Conservation (phyloP, 1,140 invertebrate genomes). For the Drosophila nigromelanica region DNA sequence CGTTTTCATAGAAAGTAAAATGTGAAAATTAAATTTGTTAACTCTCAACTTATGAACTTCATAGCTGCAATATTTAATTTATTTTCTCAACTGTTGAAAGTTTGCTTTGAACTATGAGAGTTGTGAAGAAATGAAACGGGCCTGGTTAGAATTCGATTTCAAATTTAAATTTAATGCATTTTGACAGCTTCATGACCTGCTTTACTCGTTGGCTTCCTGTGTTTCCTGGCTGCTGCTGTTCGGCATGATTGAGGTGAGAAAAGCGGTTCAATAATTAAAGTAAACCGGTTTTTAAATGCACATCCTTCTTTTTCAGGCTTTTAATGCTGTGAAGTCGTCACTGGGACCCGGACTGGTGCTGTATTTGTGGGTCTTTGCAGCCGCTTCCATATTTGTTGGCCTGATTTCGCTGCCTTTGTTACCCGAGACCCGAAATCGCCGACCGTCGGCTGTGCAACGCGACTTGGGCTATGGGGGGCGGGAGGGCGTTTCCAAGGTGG, state of each 20-base stretch:
- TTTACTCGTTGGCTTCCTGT: slow-evolving; percentile 62
- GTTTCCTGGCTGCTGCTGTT: slow-evolving; percentile 67
- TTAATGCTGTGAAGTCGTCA: slow-evolving; percentile 60
- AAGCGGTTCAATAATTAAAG: background rate
- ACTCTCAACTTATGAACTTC: too few relatives aligned
- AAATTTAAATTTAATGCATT: background rate
- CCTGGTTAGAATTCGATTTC: background rate
- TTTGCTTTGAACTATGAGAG: too few relatives aligned
- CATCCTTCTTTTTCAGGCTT: slow-evolving; percentile 33
- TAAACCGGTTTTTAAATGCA: background rate
- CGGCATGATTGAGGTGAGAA: slow-evolving; percentile 67
- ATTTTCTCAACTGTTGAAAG: too few relatives aligned
- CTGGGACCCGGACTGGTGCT: slow-evolving; percentile 45
- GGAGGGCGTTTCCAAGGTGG: slow-evolving; percentile 51
- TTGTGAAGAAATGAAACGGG: too few relatives aligned
- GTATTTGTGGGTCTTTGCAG: slow-evolving; percentile 70
- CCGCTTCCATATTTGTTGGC: slow-evolving; percentile 58
- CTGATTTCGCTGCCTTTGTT: slow-evolving; percentile 59
- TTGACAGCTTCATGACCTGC: slow-evolving; percentile 56
- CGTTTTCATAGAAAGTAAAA: too few relatives aligned
- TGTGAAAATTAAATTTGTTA: too few relatives aligned
- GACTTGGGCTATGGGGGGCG: slow-evolving; percentile 58
- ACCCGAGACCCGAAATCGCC: slow-evolving; percentile 65
- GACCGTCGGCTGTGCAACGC: slow-evolving; percentile 57
- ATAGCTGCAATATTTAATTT: too few relatives aligned